A percentile compares a stretch with the other conserved stretches of the same genome.
These are phyloP conservation scores for Scopus umbretta DNA, from an alignment of 2,113 vertebrate genomes.

Conservation along the genomic window DNA sequence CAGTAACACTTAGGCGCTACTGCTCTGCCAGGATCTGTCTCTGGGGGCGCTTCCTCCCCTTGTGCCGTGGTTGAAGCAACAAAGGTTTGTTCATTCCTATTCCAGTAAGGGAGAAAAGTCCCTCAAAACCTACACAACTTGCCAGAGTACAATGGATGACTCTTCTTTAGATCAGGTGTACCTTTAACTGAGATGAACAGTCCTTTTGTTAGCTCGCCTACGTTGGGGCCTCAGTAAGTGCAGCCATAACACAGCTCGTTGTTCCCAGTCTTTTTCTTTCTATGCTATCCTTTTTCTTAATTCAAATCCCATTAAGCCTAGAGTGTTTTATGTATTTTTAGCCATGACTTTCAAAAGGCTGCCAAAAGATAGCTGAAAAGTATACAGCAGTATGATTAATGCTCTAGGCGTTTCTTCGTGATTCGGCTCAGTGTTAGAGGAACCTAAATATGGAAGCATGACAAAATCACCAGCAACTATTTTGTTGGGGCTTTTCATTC, in stretches of 20 bases:
- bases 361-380: conserved; percentile 9
- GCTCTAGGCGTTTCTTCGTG: neutral
- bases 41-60: neutral
- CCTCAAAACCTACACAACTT: neutral
- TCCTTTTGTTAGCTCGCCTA: neutral
- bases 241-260: neutral
- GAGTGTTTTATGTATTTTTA: conserved; percentile 30
- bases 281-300: neutral
- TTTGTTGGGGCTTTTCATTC: neutral
- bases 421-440: neutral
- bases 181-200: neutral
- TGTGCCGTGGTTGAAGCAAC: neutral
- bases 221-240: neutral
- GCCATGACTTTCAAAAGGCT: conserved; percentile 35
- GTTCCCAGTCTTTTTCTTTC: neutral
- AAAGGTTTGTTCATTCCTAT: neutral
- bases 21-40: neutral
- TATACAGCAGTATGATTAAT: neutral
- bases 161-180: neutral
- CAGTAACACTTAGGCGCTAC: neutral
- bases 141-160: neutral
- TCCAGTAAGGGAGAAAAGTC: neutral
- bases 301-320: neutral
- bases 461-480: neutral
- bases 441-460: neutral